phyloP scores from a whole-genome alignment of 2,888 invertebrate genomes.

The Chromoteleia sp. region DNA sequence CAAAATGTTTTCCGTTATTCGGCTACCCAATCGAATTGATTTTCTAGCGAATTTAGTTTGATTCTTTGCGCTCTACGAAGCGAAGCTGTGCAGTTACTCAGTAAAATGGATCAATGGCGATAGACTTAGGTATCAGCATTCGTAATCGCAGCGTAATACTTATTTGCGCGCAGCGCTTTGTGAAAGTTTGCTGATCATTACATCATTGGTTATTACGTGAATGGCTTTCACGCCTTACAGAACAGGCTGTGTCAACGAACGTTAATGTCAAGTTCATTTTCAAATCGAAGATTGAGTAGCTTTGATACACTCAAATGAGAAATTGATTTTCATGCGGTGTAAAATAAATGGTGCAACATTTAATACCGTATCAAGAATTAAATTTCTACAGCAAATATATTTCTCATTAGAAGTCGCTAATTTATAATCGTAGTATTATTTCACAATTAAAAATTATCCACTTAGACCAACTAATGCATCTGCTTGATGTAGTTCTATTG shows the following conservation, averaged over 20 bases:
- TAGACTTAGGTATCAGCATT: constrained; percentile 58
- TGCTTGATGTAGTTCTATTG: too few species aligned
- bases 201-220: constrained; percentile 69
- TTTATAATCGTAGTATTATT: too few species aligned
- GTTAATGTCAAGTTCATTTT: constrained; percentile 70
- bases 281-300: constrained; percentile 17
- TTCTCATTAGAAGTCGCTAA: too few species aligned
- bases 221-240: constrained; percentile 65
- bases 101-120: constrained; percentile 63
- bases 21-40: constrained; percentile 75
- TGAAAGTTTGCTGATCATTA: constrained; percentile 69
- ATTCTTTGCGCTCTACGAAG: constrained; percentile 69
- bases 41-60: constrained; percentile 67
- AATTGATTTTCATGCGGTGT: too few species aligned
- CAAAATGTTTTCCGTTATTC: constrained; percentile 79
- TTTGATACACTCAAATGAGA: not conserved
- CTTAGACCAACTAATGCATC: too few species aligned
- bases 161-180: constrained; percentile 63
- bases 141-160: constrained; percentile 66
- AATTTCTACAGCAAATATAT: too few species aligned
- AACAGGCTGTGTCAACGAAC: constrained; percentile 64
- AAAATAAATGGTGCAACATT: too few species aligned
- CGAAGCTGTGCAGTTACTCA: constrained; percentile 69
- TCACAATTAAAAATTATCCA: too few species aligned
- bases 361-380: too few species aligned